These are phyloP conservation scores for Felis catus DNA, from an alignment of 2,113 vertebrate genomes.

Conservation along the genomic window DNA sequence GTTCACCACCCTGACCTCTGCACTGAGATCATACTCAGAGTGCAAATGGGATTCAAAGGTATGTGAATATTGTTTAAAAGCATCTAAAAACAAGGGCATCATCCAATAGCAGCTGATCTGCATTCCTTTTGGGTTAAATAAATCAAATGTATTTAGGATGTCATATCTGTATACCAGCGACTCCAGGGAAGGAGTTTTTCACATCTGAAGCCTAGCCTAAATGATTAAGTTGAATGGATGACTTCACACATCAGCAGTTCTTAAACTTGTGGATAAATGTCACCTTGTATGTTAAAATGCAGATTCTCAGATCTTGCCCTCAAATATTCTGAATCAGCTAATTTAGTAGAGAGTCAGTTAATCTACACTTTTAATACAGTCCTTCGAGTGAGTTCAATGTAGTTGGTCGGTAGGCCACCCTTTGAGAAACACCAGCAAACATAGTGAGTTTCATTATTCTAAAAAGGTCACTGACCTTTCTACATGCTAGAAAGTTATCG, in stretches of 20 bases:
- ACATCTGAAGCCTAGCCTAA: background rate
- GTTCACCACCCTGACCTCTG: background rate
- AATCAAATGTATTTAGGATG: background rate
- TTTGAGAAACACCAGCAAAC: slow-evolving; percentile 9
- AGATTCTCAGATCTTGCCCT: background rate
- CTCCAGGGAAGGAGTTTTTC: background rate
- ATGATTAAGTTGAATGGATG: background rate
- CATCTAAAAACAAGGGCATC: background rate
- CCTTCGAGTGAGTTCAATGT: background rate
- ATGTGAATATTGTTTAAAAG: slow-evolving; percentile 11
- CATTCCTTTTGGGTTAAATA: background rate
- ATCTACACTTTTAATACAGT: background rate
- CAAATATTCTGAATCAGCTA: background rate
- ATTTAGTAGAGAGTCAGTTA: background rate
- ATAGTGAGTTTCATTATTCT: background rate
- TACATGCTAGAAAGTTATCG: slow-evolving; percentile 17
- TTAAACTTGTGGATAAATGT: slow-evolving; percentile 23
- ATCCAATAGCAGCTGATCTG: background rate
- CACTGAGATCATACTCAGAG: background rate
- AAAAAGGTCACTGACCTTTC: background rate
- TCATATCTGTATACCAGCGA: background rate
- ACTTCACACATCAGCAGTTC: background rate
- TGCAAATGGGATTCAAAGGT: background rate
- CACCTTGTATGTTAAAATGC: background rate
- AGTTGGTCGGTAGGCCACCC: background rate